Evolutionary conservation across 2,888 invertebrate species (phyloP).

Genomic region (Drosophila dives): DNA sequence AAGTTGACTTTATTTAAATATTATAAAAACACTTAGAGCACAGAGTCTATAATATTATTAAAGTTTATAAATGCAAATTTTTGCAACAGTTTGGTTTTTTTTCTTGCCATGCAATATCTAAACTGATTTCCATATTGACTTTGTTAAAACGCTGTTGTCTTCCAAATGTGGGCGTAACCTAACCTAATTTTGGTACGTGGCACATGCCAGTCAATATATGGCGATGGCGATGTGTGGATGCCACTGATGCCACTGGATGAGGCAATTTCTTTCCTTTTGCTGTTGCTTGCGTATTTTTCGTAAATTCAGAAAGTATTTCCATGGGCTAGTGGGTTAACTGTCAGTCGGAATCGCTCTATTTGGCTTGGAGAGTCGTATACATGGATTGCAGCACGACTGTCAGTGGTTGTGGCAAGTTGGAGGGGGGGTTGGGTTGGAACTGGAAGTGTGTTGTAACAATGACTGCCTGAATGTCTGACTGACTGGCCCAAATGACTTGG

Average conservation of each 20-base stretch:
- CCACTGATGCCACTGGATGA: not conserved
- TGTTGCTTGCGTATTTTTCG: constrained; percentile 15
- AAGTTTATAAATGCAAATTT: constrained; percentile 1
- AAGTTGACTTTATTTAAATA: not conserved
- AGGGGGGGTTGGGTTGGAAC: not conserved
- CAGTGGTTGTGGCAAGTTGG: not conserved
- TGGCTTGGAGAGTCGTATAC: constrained; percentile 35
- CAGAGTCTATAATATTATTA: not conserved
- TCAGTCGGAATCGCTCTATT: constrained; percentile 70
- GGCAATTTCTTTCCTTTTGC: constrained; percentile 8
- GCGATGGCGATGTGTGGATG: constrained; percentile 52
- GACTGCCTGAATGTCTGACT: constrained; percentile 60
- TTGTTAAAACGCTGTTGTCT: constrained; percentile 23
- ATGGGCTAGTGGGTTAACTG: constrained; percentile 74
- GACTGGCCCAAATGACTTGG: constrained; percentile 68
- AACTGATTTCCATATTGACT: constrained; percentile 15
- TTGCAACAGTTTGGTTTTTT: not conserved
- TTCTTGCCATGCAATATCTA: not conserved
- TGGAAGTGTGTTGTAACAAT: constrained; percentile 1
- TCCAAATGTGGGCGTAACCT: constrained; percentile 20
- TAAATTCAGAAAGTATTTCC: constrained; percentile 52
- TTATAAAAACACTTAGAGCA: not conserved
- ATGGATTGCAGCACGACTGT: constrained; percentile 46
- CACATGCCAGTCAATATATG: constrained; percentile 54
- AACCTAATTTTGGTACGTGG: constrained; percentile 42